A percentile compares a stretch with the other conserved stretches of the same genome.
Evolutionary conservation across 2,888 invertebrate species (phyloP).

Genomic region (Dioctria rufipes): DNA sequence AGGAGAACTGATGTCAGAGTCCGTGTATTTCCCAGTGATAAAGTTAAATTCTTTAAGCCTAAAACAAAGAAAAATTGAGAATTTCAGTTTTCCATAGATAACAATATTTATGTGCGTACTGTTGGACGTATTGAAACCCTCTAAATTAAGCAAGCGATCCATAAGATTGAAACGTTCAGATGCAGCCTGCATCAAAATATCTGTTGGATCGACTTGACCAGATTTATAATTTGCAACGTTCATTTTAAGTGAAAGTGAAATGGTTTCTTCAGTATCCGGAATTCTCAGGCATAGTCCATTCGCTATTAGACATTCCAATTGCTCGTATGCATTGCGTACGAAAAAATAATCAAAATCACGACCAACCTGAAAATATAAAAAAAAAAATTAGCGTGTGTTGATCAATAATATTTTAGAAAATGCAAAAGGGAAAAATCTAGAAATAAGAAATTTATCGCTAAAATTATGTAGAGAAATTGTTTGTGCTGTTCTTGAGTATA

Average conservation of each 20-base stretch:
- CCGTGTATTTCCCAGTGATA: conserved; percentile 51
- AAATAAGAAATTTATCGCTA: neutral
- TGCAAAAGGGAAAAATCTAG: neutral
- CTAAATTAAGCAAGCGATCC: conserved; percentile 57
- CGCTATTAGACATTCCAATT: conserved; percentile 50
- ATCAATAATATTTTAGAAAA: neutral
- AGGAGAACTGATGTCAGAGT: conserved; percentile 51
- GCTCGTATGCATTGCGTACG: conserved; percentile 57
- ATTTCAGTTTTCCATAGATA: neutral
- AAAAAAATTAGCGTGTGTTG: neutral
- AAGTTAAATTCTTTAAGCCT: conserved; percentile 52
- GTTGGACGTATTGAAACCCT: conserved; percentile 49
- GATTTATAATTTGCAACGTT: conserved; percentile 55
- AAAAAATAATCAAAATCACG: conserved; percentile 56
- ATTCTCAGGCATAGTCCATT: conserved; percentile 50
- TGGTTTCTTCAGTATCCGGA: conserved; percentile 5
- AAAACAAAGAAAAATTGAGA: neutral
- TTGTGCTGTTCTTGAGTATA: no score
- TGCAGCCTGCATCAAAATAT: conserved; percentile 46
- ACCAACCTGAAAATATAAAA: conserved; percentile 27
- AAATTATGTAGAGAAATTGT: neutral
- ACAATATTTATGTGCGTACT: conserved; percentile 13
- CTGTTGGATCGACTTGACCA: conserved; percentile 57
- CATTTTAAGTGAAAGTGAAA: conserved; percentile 55
- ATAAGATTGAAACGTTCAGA: conserved; percentile 54